A percentile compares a stretch with the other conserved stretches of the same genome.
Evolutionary conservation across 2,113 vertebrate genomes (phyloP).

Genomic region (Pollachius pollachius): DNA sequence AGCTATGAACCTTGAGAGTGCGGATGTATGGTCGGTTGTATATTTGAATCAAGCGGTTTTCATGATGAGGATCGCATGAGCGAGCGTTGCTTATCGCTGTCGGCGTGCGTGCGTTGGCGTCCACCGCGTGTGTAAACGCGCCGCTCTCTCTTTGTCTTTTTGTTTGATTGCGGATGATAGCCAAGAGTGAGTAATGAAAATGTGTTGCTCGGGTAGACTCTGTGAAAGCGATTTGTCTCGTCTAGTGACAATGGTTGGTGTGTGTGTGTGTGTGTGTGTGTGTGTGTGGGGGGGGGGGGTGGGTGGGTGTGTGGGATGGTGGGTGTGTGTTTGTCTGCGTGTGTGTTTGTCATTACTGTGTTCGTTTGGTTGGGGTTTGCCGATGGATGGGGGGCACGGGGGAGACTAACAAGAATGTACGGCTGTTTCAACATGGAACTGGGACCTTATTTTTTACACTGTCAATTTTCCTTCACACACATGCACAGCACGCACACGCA

Average conservation of each 20-base stretch:
- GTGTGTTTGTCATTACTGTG: slow-evolving; percentile 12
- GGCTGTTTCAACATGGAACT: slow-evolving; percentile 64
- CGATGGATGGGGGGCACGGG: background rate
- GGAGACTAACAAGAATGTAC: slow-evolving; percentile 74
- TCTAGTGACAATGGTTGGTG: slow-evolving; percentile 3
- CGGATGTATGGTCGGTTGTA: background rate
- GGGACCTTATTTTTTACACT: slow-evolving; percentile 66
- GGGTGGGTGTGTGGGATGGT: too few species aligned
- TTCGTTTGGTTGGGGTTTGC: background rate
- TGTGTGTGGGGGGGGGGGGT: too few species aligned
- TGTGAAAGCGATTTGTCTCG: slow-evolving; percentile 20
- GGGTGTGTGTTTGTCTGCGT: background rate
- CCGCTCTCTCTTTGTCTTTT: slow-evolving; percentile 10
- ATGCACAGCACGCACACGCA: background rate
- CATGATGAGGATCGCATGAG: too few species aligned
- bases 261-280: too few species aligned
- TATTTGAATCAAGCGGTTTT: background rate
- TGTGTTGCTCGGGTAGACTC: slow-evolving; percentile 3
- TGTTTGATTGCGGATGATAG: background rate
- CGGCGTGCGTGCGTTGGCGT: background rate
- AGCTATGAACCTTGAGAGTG: background rate
- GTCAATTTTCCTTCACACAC: slow-evolving; percentile 46
- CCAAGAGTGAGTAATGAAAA: slow-evolving; percentile 1
- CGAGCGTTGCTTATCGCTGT: background rate
- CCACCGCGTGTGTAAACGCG: background rate